Percentiles rank a stretch among this genome's conserved stretches.
Conservation (phyloP, 2,888 invertebrate genomes). For the Idaea biselata region DNA sequence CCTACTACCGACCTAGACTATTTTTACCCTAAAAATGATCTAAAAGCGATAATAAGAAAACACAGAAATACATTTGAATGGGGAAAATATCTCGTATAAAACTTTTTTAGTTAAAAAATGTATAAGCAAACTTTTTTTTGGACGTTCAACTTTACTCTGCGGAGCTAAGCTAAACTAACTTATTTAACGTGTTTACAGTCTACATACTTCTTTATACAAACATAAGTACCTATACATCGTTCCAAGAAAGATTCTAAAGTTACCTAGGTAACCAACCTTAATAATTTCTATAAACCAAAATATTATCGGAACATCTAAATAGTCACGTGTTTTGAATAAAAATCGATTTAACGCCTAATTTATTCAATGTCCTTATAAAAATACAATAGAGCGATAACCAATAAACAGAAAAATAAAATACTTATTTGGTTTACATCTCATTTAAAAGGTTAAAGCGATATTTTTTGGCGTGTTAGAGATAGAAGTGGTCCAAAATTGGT, state of each 20-base stretch:
- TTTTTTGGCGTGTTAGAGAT: conserved; percentile 33
- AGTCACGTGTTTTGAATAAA: conserved; percentile 32
- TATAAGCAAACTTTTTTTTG: too few species aligned
- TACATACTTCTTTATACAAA: too few species aligned
- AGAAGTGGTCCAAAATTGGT: conserved; percentile 13
- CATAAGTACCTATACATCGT: not conserved
- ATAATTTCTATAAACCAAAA: not conserved
- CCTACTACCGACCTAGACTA: too few species aligned
- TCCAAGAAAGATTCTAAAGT: not conserved
- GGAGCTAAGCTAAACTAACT: too few species aligned
- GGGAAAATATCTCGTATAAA: too few species aligned
- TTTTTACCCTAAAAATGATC: too few species aligned
- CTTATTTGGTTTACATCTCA: conserved; percentile 28
- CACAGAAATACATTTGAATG: too few species aligned
- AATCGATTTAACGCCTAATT: conserved; percentile 14
- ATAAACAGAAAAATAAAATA: conserved; percentile 11
- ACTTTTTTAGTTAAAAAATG: too few species aligned
- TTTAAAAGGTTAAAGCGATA: conserved; percentile 38
- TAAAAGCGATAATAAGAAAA: too few species aligned
- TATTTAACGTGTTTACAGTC: too few species aligned
- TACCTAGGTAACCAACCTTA: not conserved
- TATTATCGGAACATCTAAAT: conserved; percentile 15
- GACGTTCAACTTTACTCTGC: too few species aligned
- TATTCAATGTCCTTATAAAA: conserved; percentile 20
- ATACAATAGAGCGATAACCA: conserved; percentile 20